Percentiles rank a stretch among this genome's conserved stretches.
These are phyloP conservation scores for Nomada fucata DNA, from an alignment of 2,888 invertebrate genomes.

Conservation along the genomic window DNA sequence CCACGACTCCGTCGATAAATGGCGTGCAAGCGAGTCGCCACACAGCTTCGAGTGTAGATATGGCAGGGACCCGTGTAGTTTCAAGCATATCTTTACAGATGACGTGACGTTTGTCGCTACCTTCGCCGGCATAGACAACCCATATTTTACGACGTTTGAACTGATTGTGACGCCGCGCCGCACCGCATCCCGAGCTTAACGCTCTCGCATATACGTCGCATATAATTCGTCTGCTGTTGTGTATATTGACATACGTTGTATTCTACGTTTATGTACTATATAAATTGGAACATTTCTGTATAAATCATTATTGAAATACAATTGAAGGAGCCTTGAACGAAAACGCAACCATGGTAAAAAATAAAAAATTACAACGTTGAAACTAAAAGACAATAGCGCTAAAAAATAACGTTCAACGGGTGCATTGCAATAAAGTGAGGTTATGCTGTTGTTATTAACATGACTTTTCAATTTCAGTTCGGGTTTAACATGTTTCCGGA, in stretches of 20 bases:
- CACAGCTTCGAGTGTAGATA: too few relatives aligned
- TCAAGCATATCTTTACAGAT: too few relatives aligned
- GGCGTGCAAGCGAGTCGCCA: too few relatives aligned
- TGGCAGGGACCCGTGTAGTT: too few relatives aligned
- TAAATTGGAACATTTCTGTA: conserved; percentile 38
- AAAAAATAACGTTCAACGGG: conserved; percentile 17
- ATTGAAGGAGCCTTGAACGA: conserved; percentile 16
- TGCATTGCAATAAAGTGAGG: conserved; percentile 43
- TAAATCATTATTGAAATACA: conserved; percentile 5
- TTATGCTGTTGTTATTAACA: conserved; percentile 65
- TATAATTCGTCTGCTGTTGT: conserved; percentile 24
- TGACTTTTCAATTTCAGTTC: conserved; percentile 88
- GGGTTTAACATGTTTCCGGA: conserved; percentile 96
- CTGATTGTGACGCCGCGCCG: too few relatives aligned
- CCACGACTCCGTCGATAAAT: too few relatives aligned
- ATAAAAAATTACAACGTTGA: conserved; percentile 17
- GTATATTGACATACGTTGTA: conserved; percentile 18
- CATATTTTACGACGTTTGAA: too few relatives aligned
- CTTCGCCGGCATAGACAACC: too few relatives aligned
- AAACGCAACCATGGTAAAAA: conserved; percentile 62
- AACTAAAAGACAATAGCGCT: conserved; percentile 6
- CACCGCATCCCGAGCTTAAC: too few relatives aligned
- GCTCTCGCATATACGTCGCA: too few relatives aligned
- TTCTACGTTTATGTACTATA: background rate
- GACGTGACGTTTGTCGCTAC: too few relatives aligned